phyloP scores from a whole-genome alignment of 2,113 vertebrate genomes.

The Setophaga kirtlandii region DNA sequence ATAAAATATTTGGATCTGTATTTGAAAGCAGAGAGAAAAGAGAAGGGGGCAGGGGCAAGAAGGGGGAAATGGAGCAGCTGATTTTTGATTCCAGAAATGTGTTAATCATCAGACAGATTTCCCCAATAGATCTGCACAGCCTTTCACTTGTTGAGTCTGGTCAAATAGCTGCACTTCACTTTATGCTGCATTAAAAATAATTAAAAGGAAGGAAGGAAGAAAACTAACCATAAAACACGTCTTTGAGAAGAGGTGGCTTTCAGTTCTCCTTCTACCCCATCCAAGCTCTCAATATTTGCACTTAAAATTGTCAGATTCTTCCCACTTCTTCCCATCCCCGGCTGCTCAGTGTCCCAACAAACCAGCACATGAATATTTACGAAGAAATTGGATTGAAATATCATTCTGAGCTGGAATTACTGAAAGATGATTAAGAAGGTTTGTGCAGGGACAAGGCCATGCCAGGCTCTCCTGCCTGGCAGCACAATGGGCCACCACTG shows the following conservation, averaged over 20 bases:
- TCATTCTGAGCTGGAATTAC: not conserved
- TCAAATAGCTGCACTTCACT: not conserved
- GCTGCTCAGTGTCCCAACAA: not conserved
- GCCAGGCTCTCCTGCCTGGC: slow-evolving; percentile 9
- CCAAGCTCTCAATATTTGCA: not conserved
- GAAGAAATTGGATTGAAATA: slow-evolving; percentile 39
- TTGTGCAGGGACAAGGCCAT: not conserved
- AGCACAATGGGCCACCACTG: slow-evolving; percentile 48
- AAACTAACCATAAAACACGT: not conserved
- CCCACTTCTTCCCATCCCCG: not conserved
- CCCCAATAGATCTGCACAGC: not conserved
- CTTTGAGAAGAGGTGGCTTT: not conserved
- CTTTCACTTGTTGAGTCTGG: not conserved
- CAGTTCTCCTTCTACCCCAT: not conserved
- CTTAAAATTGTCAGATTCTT: not conserved
- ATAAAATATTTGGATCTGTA: not conserved
- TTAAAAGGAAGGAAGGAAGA: not conserved
- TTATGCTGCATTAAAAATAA: not conserved
- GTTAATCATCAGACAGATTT: not conserved
- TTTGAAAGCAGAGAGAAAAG: not conserved
- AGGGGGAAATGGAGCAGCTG: not conserved
- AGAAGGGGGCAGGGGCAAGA: not conserved
- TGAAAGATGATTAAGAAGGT: slow-evolving; percentile 29
- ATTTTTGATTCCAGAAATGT: not conserved
- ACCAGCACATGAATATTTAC: slow-evolving; percentile 6